Evolutionary conservation across 2,888 invertebrate species (phyloP).

Genomic region (Buathra laborator): DNA sequence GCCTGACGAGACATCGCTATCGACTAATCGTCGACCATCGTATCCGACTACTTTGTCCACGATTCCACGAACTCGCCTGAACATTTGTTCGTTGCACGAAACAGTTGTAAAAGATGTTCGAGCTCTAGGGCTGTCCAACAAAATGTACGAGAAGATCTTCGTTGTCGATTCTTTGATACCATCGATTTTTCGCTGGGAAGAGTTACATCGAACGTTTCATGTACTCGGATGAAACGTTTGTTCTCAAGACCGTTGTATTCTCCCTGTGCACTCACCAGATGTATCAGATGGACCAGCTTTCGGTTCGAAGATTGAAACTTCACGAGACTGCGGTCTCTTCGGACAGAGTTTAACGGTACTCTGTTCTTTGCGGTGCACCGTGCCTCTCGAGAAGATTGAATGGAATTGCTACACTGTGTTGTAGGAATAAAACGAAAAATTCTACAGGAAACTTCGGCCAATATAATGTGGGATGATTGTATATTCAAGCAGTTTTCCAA

Average conservation of each 20-base stretch:
- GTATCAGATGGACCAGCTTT: neutral
- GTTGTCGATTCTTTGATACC: neutral
- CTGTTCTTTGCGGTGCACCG: constrained; percentile 58
- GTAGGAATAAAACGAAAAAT: neutral
- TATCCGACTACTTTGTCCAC: constrained; percentile 12
- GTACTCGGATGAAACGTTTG: neutral
- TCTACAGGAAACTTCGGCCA: neutral
- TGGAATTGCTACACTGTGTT: neutral
- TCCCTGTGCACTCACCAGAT: neutral
- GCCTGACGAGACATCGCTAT: constrained; percentile 66
- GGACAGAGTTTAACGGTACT: constrained; percentile 67
- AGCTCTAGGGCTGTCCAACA: constrained; percentile 7
- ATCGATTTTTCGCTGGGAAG: constrained; percentile 18
- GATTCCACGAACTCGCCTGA: constrained; percentile 3
- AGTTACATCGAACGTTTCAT: constrained; percentile 8
- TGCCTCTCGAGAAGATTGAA: neutral
- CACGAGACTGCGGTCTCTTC: constrained; percentile 61
- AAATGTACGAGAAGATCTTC: constrained; percentile 27
- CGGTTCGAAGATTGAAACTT: constrained; percentile 1
- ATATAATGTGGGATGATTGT: neutral
- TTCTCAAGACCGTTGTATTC: neutral
- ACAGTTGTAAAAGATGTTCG: constrained; percentile 40
- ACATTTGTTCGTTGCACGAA: constrained; percentile 32
- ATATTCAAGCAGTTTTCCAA: neutral
- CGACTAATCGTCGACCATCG: constrained; percentile 67